Evolutionary conservation across 2,113 vertebrate genomes (phyloP).

Genomic region (Cottus gobio): DNA sequence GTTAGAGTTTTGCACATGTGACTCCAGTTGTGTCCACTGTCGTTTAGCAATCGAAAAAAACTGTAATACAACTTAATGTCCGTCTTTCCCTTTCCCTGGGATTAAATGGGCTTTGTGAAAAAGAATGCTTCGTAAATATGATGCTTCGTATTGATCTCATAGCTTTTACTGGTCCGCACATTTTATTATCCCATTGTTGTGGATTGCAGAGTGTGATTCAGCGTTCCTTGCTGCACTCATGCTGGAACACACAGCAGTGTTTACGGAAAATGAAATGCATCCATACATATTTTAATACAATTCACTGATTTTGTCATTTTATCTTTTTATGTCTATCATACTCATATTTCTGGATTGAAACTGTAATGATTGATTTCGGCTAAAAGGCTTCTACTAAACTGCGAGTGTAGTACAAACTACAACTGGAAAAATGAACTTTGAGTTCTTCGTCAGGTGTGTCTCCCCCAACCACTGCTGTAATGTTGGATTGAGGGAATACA

Average conservation of each 20-base stretch:
- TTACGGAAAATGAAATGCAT: background rate
- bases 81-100: background rate
- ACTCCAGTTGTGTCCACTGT: no score
- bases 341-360: background rate
- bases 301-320: background rate
- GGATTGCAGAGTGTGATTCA: background rate
- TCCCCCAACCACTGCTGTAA: background rate
- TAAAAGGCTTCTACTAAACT: background rate
- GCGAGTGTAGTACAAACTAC: background rate
- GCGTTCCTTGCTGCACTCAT: background rate
- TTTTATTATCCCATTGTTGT: slow-evolving; percentile 10
- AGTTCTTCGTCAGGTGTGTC: background rate
- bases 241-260: background rate
- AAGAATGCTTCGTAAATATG: background rate
- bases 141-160: background rate
- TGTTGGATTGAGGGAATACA: no score
- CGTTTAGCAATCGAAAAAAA: no score
- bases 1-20: no score
- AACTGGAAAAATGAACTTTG: no score
- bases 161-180: background rate
- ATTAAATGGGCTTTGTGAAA: slow-evolving; percentile 1
- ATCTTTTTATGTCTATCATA: background rate
- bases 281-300: background rate
- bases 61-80: slow-evolving; percentile 1
- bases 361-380: background rate